Base-by-base conservation (phyloP, 2,113 vertebrate genomes). In the Dicaeum eximium region DNA sequence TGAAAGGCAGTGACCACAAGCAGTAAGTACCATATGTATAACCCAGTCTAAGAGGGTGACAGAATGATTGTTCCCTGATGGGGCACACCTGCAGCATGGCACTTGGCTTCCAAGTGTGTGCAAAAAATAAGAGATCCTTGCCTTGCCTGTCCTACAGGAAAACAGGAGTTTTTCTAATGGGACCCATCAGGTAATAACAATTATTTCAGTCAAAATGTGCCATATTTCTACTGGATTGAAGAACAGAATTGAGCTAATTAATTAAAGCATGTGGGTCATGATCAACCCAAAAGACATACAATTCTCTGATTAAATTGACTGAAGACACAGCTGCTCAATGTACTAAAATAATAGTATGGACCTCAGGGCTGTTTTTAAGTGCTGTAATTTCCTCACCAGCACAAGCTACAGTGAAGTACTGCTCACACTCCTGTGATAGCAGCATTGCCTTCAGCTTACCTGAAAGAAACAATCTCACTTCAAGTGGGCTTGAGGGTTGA, bases 241-340 rank as follows among this genome's bases (percentile, higher is more conserved):
- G 58, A 73, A 65, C 27, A 88, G 56, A 70, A 86, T 54, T 7
- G 13, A 42, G 33, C 16, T 82, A 94, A 83, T 90, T 75, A 86
- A 83, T 90, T 88, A 82, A 54, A 94, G 84, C 64, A 91, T 73
- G 44, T 80, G 47, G 66, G 50, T 80, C 64, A 57, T 48, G 67
- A 77, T 92, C 80, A 91, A 88, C 54, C 50, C 67, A 80, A 67
- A 90, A 71, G 60, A 83, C 56, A 69, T 69, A 73, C 11, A 77
- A 92, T 79, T 86, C 12, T 0, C 58, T 86, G 71, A 92, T 90
- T 93, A 88, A 88, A 93, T 66, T 92, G 82, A 86, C 42, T 90
- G 50, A 90, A 86, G 82, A 85, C 61, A 75, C 35, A 83, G 79
- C 53, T 80, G 67, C 31, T 80, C 27, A 45, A 17, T 40, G 45